Evolutionary conservation across 2,797 vertebrate species (phyloP).

Genomic region (Enteromius thamalakanensis): DNA sequence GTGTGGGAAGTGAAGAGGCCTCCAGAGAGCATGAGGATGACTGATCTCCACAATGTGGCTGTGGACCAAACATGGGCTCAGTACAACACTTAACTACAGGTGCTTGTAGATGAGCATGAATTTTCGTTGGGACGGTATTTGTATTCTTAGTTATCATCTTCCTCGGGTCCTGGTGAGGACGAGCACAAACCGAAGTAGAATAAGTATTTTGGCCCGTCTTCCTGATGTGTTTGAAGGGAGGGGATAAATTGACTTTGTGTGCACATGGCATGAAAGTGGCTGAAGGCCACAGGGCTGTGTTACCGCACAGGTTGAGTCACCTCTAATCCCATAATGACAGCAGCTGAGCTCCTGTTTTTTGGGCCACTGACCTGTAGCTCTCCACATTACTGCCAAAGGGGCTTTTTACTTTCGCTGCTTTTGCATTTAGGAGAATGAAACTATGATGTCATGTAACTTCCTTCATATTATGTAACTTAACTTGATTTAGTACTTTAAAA

Average conservation of each 20-base stretch:
- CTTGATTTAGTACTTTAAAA: neutral
- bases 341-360: constrained; percentile 29
- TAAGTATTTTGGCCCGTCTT: neutral
- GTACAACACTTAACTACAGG: neutral
- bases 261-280: neutral
- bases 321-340: constrained; percentile 37
- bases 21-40: neutral
- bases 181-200: neutral
- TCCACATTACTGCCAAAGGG: neutral
- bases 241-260: constrained; percentile 9
- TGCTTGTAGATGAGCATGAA: neutral
- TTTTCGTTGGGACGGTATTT: neutral
- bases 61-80: constrained; percentile 17
- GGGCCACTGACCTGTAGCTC: constrained; percentile 6
- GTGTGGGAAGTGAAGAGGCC: constrained; percentile 31
- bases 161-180: neutral
- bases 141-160: neutral
- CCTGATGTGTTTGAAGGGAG: constrained; percentile 2
- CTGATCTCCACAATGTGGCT: constrained; percentile 12
- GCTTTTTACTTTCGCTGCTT: neutral
- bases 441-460: constrained; percentile 32
- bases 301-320: constrained; percentile 1
- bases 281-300: neutral
- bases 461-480: neutral
- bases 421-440: neutral